Evolutionary conservation across 1,140 invertebrate species (phyloP), one percentile per base, ranked within the genome.

Genomic region (Teleogryllus occipitalis): DNA sequence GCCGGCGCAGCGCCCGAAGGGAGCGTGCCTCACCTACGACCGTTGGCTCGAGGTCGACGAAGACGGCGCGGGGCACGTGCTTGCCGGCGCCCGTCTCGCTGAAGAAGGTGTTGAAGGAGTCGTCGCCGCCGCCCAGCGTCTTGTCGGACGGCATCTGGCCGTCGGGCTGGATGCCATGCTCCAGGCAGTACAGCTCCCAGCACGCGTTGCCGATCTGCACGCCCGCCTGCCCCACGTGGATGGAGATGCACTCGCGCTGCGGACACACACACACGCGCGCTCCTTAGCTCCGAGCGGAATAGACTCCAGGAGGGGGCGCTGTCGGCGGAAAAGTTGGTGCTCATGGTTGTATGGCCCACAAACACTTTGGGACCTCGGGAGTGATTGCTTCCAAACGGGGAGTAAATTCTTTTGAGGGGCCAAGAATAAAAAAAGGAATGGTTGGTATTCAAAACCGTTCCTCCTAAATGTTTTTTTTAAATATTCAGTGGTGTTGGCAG

Each of bases 101-200:
- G 89, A 96, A 96, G 87, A 96, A 96, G 8, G 95, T 96, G 85
- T 95, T 95, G 87, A 96, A 96, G 39, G 93, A 95, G 85, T 95
- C 94, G 84, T 95, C 93, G 72, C 92, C 92, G 15, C 91, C 90
- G 18, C 90, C 90, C 77, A 92, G 88, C 15, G 89, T 89, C 84
- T 89, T 89, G 83, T 91, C 90, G 22, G 89, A 88, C 8, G 90
- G 89, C 91, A 92, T 92, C 81, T 91, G 90, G 7, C 95, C 95
- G 87, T 96, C 94, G 76, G 94, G 94, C 85, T 96, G 94, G 84
- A 97, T 96, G 47, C 94, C 94, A 87, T 96, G 95, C 85, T 96
- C 95, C 82, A 96, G 86, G 85, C 95, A 96, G 87, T 96, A 96
- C 78, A 97, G 88, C 85, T 97, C 95, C 92, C 92, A 93, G 84